A percentile compares a stretch with the other conserved stretches of the same genome.
These are phyloP conservation scores for Drosophila tanythrix DNA, from an alignment of 2,888 invertebrate genomes.

Conservation along the genomic window DNA sequence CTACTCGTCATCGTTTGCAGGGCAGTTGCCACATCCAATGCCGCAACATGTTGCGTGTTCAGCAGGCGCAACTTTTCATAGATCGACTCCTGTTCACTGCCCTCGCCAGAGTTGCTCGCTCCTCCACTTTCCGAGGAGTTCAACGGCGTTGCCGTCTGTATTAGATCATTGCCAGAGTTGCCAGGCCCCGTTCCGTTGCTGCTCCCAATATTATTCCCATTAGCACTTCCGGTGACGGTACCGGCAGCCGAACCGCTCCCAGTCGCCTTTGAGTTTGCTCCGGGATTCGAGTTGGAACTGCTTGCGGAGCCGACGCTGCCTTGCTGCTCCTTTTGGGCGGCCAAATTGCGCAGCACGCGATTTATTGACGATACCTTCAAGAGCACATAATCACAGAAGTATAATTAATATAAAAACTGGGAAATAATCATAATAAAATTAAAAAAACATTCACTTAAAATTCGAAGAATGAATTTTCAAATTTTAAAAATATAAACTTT, in stretches of 20 bases:
- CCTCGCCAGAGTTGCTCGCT: constrained; percentile 72
- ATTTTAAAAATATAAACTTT: too few species aligned
- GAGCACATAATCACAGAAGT: neutral
- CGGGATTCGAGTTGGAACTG: constrained; percentile 14
- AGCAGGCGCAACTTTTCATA: constrained; percentile 83
- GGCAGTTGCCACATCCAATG: constrained; percentile 39
- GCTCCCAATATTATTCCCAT: constrained; percentile 12
- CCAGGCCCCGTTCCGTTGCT: constrained; percentile 7
- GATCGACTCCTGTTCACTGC: constrained; percentile 72
- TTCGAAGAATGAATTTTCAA: neutral
- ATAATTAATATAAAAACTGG: too few species aligned
- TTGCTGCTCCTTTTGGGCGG: constrained; percentile 93
- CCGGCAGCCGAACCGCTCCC: constrained; percentile 26
- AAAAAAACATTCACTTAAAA: neutral
- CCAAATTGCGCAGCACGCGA: constrained; percentile 97
- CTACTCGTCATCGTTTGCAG: constrained; percentile 38
- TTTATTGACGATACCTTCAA: constrained; percentile 89
- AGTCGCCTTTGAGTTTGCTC: neutral
- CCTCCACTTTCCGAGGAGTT: constrained; percentile 81
- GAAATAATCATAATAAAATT: neutral
- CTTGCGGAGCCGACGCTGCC: constrained; percentile 36
- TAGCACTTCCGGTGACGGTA: constrained; percentile 38
- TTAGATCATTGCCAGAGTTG: constrained; percentile 39
- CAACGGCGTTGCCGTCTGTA: constrained; percentile 80
- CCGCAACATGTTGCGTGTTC: constrained; percentile 68